Evolutionary conservation across 2,113 vertebrate species (phyloP).

Genomic region (Burhinus bistriatus): DNA sequence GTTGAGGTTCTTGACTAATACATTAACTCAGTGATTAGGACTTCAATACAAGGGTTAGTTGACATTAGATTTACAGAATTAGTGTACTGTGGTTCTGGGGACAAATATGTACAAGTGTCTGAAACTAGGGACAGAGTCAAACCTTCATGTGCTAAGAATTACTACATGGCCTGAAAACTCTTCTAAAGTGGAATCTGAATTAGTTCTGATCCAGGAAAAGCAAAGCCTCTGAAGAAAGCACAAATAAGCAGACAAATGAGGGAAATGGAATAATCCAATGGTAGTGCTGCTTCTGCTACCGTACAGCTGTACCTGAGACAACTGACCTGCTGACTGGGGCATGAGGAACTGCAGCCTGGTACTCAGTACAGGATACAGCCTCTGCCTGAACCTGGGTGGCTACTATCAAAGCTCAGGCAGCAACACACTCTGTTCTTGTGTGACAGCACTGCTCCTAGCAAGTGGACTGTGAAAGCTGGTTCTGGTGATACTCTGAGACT

Average conservation of each 20-base stretch:
- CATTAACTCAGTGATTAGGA: neutral
- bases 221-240: neutral
- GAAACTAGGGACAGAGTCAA: neutral
- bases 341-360: neutral
- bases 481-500: neutral
- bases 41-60: neutral
- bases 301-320: neutral
- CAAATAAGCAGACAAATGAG: neutral
- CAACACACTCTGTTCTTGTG: neutral
- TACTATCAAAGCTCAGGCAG: neutral
- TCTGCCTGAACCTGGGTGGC: neutral
- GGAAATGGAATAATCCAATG: neutral
- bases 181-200: neutral
- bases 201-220: neutral
- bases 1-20: neutral
- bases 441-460: neutral
- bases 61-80: neutral
- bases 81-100: neutral
- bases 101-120: fast-evolving
- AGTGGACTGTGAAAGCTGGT: neutral
- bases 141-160: neutral
- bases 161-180: neutral
- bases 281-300: neutral
- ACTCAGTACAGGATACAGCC: neutral
- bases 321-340: fast-evolving